Conservation (phyloP, 1,140 invertebrate genomes). For the Brachionus rubens region DNA sequence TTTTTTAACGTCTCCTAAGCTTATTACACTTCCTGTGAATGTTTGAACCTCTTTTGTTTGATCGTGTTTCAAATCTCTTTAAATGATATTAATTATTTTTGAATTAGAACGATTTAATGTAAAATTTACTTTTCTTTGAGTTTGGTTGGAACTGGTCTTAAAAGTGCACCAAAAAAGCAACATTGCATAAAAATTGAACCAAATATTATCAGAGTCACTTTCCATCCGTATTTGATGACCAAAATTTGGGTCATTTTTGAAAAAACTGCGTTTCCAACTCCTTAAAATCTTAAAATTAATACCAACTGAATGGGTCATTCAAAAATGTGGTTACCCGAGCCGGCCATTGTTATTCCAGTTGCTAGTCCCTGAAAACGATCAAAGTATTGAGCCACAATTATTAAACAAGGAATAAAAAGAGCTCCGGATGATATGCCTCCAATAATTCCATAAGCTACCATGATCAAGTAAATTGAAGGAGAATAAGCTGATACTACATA, state of each 20-base stretch:
- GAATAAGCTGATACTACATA: slow-evolving; percentile 77
- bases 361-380: slow-evolving; percentile 83
- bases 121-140: too few species aligned
- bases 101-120: too few species aligned
- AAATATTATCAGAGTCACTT: slow-evolving; percentile 47
- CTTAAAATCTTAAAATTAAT: too few species aligned
- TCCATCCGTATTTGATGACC: slow-evolving; percentile 53
- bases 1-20: too few species aligned
- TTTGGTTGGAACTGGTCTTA: too few species aligned
- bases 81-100: too few species aligned
- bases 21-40: too few species aligned
- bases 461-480: slow-evolving; percentile 71
- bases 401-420: slow-evolving; percentile 65
- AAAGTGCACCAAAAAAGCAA: slow-evolving; percentile 1
- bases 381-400: slow-evolving; percentile 87
- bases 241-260: slow-evolving; percentile 52
- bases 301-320: too few species aligned
- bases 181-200: background rate
- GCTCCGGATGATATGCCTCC: slow-evolving; percentile 57
- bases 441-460: slow-evolving; percentile 74
- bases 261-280: too few species aligned
- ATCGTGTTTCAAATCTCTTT: background rate
- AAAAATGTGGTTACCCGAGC: too few species aligned
- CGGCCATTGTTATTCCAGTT: slow-evolving; percentile 73
- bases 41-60: background rate